Base-by-base conservation (phyloP, 2,113 vertebrate species). In the Glaucidium brasilianum region DNA sequence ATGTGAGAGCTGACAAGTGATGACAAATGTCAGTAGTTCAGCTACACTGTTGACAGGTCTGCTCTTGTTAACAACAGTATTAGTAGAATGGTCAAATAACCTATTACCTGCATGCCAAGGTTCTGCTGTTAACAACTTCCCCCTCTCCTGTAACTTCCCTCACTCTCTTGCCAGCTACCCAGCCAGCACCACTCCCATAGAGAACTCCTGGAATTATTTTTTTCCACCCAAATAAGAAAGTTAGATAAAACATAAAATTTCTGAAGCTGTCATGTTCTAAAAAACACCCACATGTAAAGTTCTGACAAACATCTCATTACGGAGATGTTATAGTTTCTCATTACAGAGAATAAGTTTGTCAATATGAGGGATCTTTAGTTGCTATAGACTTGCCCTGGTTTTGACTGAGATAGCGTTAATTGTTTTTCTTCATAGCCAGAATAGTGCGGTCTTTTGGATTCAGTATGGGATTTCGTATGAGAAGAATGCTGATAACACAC, bases 21-120 rank as follows among this genome's bases (percentile, higher is more conserved):
- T 96, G 93, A 96, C 80, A 93, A 94, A 85, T 92, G 90, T 75
- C 93, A 94, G 67, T 41, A 92, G 67, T 84, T 95, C 92, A 87
- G 58, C 59, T 69, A 45, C 18, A 41, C 21, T 53, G 53, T 92
- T 96, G 92, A 86, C 81, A 95, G 73, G 39, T 86, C 49, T 82
- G 50, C n/a, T 76, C 43, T 92, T 91, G n/a, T 94, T 96, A 96
- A 78, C 67, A 87, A 69, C 39, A 78, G 56, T 58, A 75, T 86
- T 89, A 81, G 60, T 3, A 81, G 83, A 95, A 95, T 12, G 18
- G 43, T 82, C 66, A 90, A 94, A 91, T 85, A 87, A 60, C 37
- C 30, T 87, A 68, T 81, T 87, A 92, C 20, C 76, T 10, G 4
- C 20, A 52, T 52, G 22, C 5, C 26, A 62, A 72, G 49, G 12